Conservation (phyloP, 2,888 invertebrate species). For the Alloplasta piceator region DNA sequence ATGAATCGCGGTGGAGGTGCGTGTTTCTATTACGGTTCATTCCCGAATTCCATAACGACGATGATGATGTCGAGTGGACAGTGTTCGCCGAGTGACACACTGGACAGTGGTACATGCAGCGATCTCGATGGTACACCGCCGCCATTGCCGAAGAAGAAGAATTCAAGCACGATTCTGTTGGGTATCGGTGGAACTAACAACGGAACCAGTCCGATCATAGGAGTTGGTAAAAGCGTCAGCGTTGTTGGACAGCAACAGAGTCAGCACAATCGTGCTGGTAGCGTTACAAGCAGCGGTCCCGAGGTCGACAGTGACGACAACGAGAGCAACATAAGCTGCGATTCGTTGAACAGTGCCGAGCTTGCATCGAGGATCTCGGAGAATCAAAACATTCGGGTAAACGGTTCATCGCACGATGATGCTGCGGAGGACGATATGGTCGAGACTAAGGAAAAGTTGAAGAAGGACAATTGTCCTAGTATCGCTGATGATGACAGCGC, state of each 20-base stretch:
- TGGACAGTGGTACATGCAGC: slow-evolving; percentile 94
- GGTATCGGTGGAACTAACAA: slow-evolving; percentile 76
- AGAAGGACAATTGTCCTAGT: slow-evolving; percentile 68
- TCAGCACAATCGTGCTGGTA: slow-evolving; percentile 85
- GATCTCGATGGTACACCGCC: slow-evolving; percentile 91
- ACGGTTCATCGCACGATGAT: slow-evolving; percentile 29
- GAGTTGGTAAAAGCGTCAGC: slow-evolving; percentile 75
- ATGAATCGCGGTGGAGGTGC: slow-evolving; percentile 81
- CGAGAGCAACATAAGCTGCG: slow-evolving; percentile 91
- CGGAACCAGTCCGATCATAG: slow-evolving; percentile 49
- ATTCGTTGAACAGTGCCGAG: slow-evolving; percentile 91
- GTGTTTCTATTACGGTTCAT: slow-evolving; percentile 87
- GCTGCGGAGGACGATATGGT: slow-evolving; percentile 80
- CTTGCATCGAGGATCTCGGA: slow-evolving; percentile 80
- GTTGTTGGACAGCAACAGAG: slow-evolving; percentile 84
- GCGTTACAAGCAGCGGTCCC: slow-evolving; percentile 87
- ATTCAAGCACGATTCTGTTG: slow-evolving; percentile 79
- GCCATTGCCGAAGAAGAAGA: slow-evolving; percentile 88
- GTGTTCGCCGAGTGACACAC: slow-evolving; percentile 92
- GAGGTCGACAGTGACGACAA: slow-evolving; percentile 89
- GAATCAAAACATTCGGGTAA: slow-evolving; percentile 35
- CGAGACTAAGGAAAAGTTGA: slow-evolving; percentile 77
- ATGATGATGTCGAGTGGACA: slow-evolving; percentile 91
- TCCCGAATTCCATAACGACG: slow-evolving; percentile 84
- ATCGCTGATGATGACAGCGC: slow-evolving; percentile 72